Evolutionary conservation across 2,797 vertebrate genomes (phyloP), one percentile per base, ranked within the genome.

Genomic region (Gadopsis bispinosus): DNA sequence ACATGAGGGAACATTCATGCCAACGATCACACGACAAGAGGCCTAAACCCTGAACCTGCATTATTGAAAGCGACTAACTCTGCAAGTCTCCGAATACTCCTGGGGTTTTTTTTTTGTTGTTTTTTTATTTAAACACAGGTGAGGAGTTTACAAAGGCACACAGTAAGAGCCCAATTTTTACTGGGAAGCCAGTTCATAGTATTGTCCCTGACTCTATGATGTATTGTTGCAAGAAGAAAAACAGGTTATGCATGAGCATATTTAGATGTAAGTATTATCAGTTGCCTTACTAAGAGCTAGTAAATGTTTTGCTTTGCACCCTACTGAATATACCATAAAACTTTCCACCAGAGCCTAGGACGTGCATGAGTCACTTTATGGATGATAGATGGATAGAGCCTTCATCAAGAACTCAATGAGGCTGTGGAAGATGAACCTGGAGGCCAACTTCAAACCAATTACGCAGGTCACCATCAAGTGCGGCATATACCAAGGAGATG

Each of bases 1-100:
- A 74, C 61, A 71, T 26, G 53, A 60, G 5, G 56, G 56, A 75
- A 53, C 20, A 11, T 56, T 75, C 22, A 51, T 37, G 53, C 17
- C 10, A 53, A 43, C 9, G 20, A 60, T 69, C 81, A 63, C 0
- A 26, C 9, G 55, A 61, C 60, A 7, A 14, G 14, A 1, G 3
- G 66, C 63, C 20, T 26, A 53, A 69, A 33, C 43, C 35, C 9
- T 58, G 39, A 41, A 35, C 11, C 54, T 45, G 51, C 51, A 50
- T 58, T 9, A 43, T 7, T 80, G 12, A 31, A 56, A 62, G 17
- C 3, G 6, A 41, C 9, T 4, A 39, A 39, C 9, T 39, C 9
- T 39, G 9, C 10, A 31, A 14, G 17, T 61, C 19, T 47, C 19
- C 55, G 47, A 53, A 39, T 53, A 19, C 45, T 54, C 51, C 29